Percentiles rank a stretch among this genome's conserved stretches.
Conservation (phyloP, 2,797 vertebrate species). For the Crenuchus spilurus region DNA sequence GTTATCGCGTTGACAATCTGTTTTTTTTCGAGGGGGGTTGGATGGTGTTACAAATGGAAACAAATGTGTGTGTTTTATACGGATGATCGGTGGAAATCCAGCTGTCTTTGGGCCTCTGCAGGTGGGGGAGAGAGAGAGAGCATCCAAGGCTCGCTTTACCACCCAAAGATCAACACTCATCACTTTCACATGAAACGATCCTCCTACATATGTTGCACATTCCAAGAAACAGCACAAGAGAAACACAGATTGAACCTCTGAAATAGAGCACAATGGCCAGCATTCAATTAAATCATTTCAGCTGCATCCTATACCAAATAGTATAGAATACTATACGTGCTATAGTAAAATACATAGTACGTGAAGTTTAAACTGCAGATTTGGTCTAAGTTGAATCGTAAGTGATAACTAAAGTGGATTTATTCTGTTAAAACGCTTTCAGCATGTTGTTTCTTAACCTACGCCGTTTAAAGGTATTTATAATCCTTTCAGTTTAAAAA, state of each 20-base stretch:
- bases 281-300: no score
- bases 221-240: constrained; percentile 7
- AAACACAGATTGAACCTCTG: no score
- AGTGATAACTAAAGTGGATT: no score
- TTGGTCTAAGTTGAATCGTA: no score
- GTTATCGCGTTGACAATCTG: constrained; percentile 84
- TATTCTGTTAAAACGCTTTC: no score
- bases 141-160: constrained; percentile 18
- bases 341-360: no score
- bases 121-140: constrained; percentile 74
- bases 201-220: constrained; percentile 24
- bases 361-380: no score
- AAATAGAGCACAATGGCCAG: no score
- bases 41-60: constrained; percentile 86
- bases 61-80: constrained; percentile 87
- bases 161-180: constrained; percentile 37
- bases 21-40: constrained; percentile 66
- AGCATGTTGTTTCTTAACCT: not conserved
- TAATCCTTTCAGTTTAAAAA: not conserved
- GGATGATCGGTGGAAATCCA: constrained; percentile 85
- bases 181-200: constrained; percentile 39
- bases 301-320: not conserved
- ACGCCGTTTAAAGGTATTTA: no score
- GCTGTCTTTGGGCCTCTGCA: constrained; percentile 82
- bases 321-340: not conserved